Percentiles rank a stretch among this genome's conserved stretches.
Conservation (phyloP, 2,113 vertebrate genomes). For the Pachycephala philippinensis region DNA sequence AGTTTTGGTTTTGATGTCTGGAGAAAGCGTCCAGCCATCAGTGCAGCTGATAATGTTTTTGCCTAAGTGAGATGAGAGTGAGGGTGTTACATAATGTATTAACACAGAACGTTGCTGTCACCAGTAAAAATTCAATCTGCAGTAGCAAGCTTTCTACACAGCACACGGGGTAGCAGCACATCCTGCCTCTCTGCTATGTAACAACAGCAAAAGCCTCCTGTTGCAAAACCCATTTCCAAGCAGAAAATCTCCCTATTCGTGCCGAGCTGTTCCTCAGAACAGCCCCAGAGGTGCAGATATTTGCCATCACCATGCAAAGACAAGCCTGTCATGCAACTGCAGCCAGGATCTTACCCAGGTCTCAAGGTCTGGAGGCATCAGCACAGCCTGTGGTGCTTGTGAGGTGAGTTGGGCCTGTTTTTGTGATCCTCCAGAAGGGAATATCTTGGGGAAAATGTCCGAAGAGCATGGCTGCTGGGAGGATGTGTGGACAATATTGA, state of each 20-base stretch:
- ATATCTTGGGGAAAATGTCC: not conserved
- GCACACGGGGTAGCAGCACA: not conserved
- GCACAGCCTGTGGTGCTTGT: not conserved
- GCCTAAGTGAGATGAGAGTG: not conserved
- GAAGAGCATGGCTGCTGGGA: not conserved
- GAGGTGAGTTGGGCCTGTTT: not conserved
- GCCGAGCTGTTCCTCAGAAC: not conserved
- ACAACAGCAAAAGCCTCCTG: not conserved
- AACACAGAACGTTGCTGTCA: not conserved
- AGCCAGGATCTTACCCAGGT: not conserved
- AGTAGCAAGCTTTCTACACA: not conserved
- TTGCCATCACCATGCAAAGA: not conserved
- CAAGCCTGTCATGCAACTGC: rapidly evolving
- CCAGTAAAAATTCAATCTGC: not conserved
- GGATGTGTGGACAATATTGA: not conserved
- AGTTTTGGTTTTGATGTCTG: not conserved
- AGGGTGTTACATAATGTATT: not conserved
- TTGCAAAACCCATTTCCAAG: not conserved
- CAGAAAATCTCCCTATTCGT: not conserved
- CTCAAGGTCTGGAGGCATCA: not conserved
- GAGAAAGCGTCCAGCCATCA: not conserved
- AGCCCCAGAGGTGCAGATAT: not conserved
- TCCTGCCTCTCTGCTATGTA: not conserved
- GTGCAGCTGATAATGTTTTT: not conserved
- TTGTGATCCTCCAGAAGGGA: not conserved